Conservation (phyloP, 2,888 invertebrate genomes). For the Callyntrura guangdongensis region DNA sequence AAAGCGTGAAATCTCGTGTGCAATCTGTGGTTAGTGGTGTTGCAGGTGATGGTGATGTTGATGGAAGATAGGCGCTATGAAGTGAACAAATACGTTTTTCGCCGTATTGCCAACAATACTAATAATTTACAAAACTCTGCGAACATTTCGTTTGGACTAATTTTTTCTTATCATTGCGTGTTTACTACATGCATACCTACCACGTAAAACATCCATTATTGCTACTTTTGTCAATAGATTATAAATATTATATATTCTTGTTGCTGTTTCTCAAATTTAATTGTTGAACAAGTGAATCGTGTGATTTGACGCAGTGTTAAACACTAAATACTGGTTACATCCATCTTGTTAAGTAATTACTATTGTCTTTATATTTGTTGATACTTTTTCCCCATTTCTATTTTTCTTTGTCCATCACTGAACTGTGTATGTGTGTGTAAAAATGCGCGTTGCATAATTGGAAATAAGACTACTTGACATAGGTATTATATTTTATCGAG, state of each 20-base stretch:
- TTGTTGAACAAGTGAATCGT: conserved; percentile 13
- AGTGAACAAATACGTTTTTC: conserved; percentile 1
- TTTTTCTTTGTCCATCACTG: not conserved
- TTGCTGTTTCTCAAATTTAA: conserved; percentile 17
- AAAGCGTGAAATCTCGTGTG: conserved; percentile 29
- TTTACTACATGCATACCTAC: not conserved
- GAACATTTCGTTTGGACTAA: conserved; percentile 22
- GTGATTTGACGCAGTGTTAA: conserved; percentile 5
- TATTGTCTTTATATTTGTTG: not conserved
- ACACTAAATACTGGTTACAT: not conserved
- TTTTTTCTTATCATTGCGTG: not conserved
- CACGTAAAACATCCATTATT: not conserved
- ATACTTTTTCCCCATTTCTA: not conserved
- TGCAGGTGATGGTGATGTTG: conserved; percentile 17
- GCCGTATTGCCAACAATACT: not conserved
- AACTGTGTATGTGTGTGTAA: conserved; percentile 5
- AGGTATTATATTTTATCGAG: not conserved
- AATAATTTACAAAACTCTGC: not conserved
- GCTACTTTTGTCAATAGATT: not conserved
- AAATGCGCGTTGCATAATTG: not conserved
- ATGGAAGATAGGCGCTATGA: not conserved
- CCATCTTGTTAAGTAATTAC: conserved; percentile 8
- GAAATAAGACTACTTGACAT: not conserved
- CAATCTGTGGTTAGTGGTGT: conserved; percentile 14
- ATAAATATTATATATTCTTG: conserved; percentile 13